These are phyloP conservation scores for Sitta carolinensis DNA, from an alignment of 2,797 vertebrate species.

Conservation along the genomic window DNA sequence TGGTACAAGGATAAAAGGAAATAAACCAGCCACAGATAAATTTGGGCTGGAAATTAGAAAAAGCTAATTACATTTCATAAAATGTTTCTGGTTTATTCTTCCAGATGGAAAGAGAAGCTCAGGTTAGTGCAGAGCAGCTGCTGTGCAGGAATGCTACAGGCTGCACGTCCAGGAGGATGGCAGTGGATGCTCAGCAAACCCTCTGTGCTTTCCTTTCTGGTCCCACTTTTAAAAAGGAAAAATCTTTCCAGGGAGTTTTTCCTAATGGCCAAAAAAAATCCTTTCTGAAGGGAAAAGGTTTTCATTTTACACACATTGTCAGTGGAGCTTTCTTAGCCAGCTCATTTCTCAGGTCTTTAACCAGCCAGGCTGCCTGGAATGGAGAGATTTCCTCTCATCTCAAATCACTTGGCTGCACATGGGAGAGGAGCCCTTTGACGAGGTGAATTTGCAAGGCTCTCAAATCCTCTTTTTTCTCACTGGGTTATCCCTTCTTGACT, in stretches of 20 bases:
- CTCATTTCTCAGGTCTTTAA: conserved; percentile 51
- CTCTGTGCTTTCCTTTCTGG: neutral
- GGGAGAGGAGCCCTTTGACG: neutral
- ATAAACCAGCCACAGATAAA: neutral
- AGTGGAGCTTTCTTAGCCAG: conserved; percentile 24
- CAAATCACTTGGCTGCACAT: conserved; percentile 45
- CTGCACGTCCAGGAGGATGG: neutral
- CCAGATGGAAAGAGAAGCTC: neutral
- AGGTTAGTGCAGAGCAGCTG: neutral
- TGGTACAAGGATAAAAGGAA: neutral
- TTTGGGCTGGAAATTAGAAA: neutral
- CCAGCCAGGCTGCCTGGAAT: conserved; percentile 12
- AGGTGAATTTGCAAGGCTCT: conserved; percentile 31
- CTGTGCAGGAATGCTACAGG: neutral
- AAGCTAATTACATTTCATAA: neutral
- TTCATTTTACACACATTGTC: conserved; percentile 32
- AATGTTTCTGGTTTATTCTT: neutral
- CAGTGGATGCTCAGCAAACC: neutral
- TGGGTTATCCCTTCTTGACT: neutral
- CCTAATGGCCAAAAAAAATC: neutral
- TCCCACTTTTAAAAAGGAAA: neutral
- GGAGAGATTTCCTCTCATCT: conserved; percentile 24
- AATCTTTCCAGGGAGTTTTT: neutral
- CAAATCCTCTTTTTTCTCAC: conserved; percentile 16
- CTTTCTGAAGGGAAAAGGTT: neutral